Evolutionary conservation across 2,888 invertebrate genomes (phyloP), one percentile per base, ranked within the genome.

Genomic region (Macrophya alboannulata): DNA sequence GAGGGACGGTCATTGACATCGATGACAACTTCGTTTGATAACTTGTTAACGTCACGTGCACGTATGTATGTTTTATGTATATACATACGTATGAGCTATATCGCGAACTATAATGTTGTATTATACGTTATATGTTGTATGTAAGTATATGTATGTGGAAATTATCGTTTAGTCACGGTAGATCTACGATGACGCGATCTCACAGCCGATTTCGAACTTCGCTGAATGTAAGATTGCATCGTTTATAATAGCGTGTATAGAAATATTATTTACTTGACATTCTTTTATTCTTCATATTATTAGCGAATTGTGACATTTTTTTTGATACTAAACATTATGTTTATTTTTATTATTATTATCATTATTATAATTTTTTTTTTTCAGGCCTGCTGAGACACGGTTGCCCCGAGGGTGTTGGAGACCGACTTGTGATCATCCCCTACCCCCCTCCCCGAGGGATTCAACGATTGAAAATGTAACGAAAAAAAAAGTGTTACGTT

Each of bases 371-470:
- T 68, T 48, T 10, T 45, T 15, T 59, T 48, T 62, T 87, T 85
- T 77, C 88, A 91, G 91, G 91, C 91, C 86, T 92, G 91, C 91
- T 91, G 91, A 91, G 90, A 88, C 86, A 88, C 85, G 88, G 87
- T 89, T 87, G 89, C 88, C 87, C 89, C 90, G 88, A 88, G 88
- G 89, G 89, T 89, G 88, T 89, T 90, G 88, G 90, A 90, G 89
- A 90, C 89, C 86, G 90, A 90, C 85, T 88, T 90, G 89, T 90
- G 88, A 90, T 87, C 45, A 83, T 83, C 68, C 81, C 51, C 21
- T 21, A n/a, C n/a, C 51, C 37, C 51, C 43, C 43, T 37, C n/a
- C 51, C 37, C 62, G 9, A 55, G 81, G 81, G 81, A 81, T 43
- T 12, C 21, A 62, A 81, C 31, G 62, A 81, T 81, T 62, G 10